These are phyloP conservation scores for Bembecia ichneumoniformis DNA, from an alignment of 2,888 invertebrate genomes.

Conservation along the genomic window DNA sequence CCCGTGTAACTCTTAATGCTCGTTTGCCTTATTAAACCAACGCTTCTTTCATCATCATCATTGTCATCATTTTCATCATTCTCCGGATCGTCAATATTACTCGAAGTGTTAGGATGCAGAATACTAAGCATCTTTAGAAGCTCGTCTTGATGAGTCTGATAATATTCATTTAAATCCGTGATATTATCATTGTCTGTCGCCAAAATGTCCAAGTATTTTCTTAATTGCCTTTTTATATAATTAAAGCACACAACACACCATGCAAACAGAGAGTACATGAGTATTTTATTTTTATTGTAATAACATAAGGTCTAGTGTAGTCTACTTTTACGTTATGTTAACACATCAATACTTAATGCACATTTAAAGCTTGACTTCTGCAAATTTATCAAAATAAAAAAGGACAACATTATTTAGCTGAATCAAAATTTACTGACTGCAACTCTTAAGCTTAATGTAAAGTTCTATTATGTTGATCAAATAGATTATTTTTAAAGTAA, in stretches of 20 bases:
- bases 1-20: conserved; percentile 46
- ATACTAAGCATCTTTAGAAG: conserved; percentile 47
- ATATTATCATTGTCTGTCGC: conserved; percentile 60
- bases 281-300: conserved; percentile 20
- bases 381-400: no score
- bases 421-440: no score
- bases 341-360: conserved; percentile 9
- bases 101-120: conserved; percentile 48
- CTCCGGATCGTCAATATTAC: conserved; percentile 49
- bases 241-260: conserved; percentile 56
- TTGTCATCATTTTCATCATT: conserved; percentile 8
- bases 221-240: conserved; percentile 50
- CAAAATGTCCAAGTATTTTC: conserved; percentile 75
- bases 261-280: conserved; percentile 57
- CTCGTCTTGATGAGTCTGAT: conserved; percentile 54
- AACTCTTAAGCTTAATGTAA: no score
- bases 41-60: conserved; percentile 51
- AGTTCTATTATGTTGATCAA: no score
- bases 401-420: no score
- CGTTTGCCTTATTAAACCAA: conserved; percentile 34
- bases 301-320: neutral
- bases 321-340: neutral
- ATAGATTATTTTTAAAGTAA: no score
- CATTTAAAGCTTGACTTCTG: conserved; percentile 13
- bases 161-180: conserved; percentile 52